These are phyloP conservation scores for Gastracanthus pulcherrimus DNA, from an alignment of 2,888 invertebrate genomes.

Conservation along the genomic window DNA sequence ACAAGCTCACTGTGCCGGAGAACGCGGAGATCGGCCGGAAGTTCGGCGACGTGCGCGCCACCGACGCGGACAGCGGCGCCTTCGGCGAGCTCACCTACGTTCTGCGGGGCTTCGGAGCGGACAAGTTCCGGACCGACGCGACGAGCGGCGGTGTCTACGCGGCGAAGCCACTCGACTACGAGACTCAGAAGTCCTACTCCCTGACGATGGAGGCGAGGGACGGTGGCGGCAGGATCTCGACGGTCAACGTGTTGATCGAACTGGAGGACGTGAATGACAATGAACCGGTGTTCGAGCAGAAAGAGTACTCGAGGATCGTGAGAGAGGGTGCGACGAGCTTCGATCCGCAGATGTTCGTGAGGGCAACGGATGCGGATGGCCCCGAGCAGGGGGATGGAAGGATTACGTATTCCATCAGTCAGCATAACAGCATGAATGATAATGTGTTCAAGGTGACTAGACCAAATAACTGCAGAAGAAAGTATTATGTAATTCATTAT, in stretches of 20 bases:
- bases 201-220: constrained; percentile 89
- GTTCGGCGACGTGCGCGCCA: constrained; percentile 84
- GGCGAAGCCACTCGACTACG: constrained; percentile 85
- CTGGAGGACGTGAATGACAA: constrained; percentile 89
- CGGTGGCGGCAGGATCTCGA: constrained; percentile 86
- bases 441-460: constrained; percentile 76
- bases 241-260: constrained; percentile 85
- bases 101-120: constrained; percentile 88
- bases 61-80: constrained; percentile 85
- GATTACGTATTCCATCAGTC: constrained; percentile 83
- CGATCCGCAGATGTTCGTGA: constrained; percentile 88
- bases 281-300: constrained; percentile 84
- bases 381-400: constrained; percentile 85
- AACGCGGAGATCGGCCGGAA: constrained; percentile 82
- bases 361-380: constrained; percentile 88
- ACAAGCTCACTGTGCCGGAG: constrained; percentile 84
- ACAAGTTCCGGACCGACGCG: constrained; percentile 85
- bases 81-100: constrained; percentile 87
- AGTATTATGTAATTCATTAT: no score
- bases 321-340: constrained; percentile 87
- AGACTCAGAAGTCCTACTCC: constrained; percentile 88
- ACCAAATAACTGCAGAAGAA: no score
- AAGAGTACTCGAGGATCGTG: constrained; percentile 86
- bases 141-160: constrained; percentile 84
- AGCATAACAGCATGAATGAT: constrained; percentile 84